Conservation (phyloP, 2,113 vertebrate genomes). For the Callipepla californica region DNA sequence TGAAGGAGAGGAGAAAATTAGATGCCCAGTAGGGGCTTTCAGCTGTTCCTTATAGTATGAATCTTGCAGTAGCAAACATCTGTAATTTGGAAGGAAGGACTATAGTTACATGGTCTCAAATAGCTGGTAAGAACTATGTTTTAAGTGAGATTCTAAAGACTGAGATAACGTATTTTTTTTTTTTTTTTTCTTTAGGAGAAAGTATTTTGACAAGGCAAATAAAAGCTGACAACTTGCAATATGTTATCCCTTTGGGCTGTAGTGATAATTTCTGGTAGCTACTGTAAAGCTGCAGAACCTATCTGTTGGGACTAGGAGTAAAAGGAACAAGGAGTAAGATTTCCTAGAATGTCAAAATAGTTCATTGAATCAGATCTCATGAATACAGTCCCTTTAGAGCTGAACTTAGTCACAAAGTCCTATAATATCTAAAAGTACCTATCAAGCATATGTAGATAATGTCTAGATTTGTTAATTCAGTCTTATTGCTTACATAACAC, state of each 20-base stretch:
- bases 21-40: not conserved
- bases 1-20: not conserved
- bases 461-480: not conserved
- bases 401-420: not conserved
- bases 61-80: not conserved
- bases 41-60: not conserved
- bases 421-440: not conserved
- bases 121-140: not conserved
- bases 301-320: not conserved
- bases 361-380: not conserved
- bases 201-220: not conserved
- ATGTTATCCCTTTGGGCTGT: not conserved
- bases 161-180: not conserved
- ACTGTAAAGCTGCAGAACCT: not conserved
- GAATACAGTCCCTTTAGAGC: not conserved
- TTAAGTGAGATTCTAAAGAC: not conserved
- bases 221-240: not conserved
- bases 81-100: not conserved
- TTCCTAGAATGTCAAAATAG: not conserved
- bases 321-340: not conserved
- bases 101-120: not conserved
- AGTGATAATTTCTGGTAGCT: not conserved
- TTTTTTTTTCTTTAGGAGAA: not conserved
- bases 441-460: not conserved
- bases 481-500: not conserved